Evolutionary conservation across 1,140 invertebrate genomes (phyloP), one percentile per base, ranked within the genome.

Genomic region (Ceratina calcarata): DNA sequence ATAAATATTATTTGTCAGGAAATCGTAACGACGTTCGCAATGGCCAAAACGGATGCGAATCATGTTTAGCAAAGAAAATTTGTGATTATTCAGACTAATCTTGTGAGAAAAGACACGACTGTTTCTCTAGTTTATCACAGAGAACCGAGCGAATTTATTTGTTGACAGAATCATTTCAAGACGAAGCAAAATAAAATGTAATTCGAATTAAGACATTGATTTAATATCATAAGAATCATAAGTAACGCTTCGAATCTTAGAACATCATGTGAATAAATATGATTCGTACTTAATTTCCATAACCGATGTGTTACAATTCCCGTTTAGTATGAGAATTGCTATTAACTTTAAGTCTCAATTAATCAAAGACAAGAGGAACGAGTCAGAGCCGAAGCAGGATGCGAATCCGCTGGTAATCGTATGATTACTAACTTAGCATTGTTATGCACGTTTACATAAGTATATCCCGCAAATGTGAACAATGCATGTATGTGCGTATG

Each of bases 371-470:
- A 55, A 57, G n/a, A 57, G n/a, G n/a, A 57, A 57, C n/a, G 55
- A n/a, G 55, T 57, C 15, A 13, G 79, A 79, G 27, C n/a, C 45
- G 74, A 82, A 78, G 80, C 87, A 88, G 87, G 87, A 88, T 88
- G 84, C 81, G 71, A 45, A 82, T 49, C 53, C 20, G 13, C 53
- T 22, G 37, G 37, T 68, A 62, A 69, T 10, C 67, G 81, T 89
- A 86, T 90, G 83, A 91, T 90, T 91, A 90, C 79, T 85, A 83
- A 84, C 70, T 84, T 86, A 82, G 83, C 86, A 90, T 91, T 89
- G 86, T 91, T 88, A 83, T 82, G 84, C 71, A 74, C 81, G 87
- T 91, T 92, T 92, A 91, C 88, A 90, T 92, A 92, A 92, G 88
- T 90, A 88, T 86, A 45, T 45, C 37, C 37, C 84, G 74, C 81